Conservation (phyloP, 2,888 invertebrate species). For the Scaptomyza tumidula region DNA sequence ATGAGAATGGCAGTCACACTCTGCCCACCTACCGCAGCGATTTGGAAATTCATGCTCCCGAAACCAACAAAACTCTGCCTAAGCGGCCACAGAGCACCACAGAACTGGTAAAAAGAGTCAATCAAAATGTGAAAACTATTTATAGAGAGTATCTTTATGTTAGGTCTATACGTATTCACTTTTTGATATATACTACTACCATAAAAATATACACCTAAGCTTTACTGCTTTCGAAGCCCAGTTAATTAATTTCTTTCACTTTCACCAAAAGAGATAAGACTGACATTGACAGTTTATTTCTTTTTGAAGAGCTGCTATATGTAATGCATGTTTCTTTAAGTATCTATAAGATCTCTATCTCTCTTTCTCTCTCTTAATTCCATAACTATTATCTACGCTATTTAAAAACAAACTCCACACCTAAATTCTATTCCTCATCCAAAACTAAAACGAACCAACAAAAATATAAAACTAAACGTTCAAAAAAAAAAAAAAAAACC, state of each 20-base stretch:
- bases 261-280: conserved; percentile 23
- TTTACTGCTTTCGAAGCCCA: conserved; percentile 63
- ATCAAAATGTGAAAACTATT: neutral
- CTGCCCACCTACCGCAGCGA: conserved; percentile 87
- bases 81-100: conserved; percentile 84
- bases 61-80: conserved; percentile 84
- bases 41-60: conserved; percentile 88
- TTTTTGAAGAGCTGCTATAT: conserved; percentile 2
- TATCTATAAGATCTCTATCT: conserved; percentile 43
- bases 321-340: conserved; percentile 45
- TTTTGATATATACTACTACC: conserved; percentile 3
- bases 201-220: conserved; percentile 47
- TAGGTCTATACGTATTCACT: conserved; percentile 53
- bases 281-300: conserved; percentile 6
- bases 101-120: conserved; percentile 82
- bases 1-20: conserved; percentile 80
- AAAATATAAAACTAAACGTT: conserved; percentile 32
- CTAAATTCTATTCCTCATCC: conserved; percentile 77
- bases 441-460: conserved; percentile 59
- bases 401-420: conserved; percentile 59
- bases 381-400: conserved; percentile 42
- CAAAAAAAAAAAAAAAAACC: conserved; percentile 56
- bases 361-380: conserved; percentile 29
- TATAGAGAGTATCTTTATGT: conserved; percentile 10
- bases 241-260: conserved; percentile 45